A percentile compares a stretch with the other conserved stretches of the same genome.
Evolutionary conservation across 2,113 vertebrate genomes (phyloP).

Genomic region (Vulpes vulpes): DNA sequence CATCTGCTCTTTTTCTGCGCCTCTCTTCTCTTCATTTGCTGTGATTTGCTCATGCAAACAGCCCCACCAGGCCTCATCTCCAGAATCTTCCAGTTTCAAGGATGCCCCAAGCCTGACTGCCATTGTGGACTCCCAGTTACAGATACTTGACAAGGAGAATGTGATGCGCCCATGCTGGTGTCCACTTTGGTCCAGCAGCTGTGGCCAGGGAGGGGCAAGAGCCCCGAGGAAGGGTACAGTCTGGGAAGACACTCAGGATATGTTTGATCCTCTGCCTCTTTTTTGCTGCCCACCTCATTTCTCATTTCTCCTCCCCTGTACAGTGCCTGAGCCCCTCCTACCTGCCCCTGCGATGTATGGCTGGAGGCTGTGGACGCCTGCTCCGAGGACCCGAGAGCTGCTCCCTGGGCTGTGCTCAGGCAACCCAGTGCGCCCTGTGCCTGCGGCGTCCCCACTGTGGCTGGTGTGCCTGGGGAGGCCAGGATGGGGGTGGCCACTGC

Average conservation of each 20-base stretch:
- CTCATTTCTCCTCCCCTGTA: accelerated
- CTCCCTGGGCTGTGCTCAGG: constrained; percentile 91
- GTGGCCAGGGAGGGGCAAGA: background rate
- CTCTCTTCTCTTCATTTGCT: background rate
- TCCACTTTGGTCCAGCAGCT: background rate
- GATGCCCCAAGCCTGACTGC: background rate
- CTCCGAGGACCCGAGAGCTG: constrained; percentile 93
- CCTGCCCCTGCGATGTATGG: constrained; percentile 93
- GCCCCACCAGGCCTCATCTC: background rate
- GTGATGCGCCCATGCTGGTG: background rate
- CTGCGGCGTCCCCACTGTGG: constrained; percentile 94
- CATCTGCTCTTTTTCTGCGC: no score
- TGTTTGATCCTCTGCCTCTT: background rate
- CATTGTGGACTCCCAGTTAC: background rate
- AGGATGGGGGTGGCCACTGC: constrained; percentile 93
- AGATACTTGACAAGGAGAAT: background rate
- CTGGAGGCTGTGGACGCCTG: constrained; percentile 94
- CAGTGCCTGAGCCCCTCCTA: constrained; percentile 96
- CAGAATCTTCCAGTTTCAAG: background rate
- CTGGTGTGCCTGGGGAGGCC: constrained; percentile 91
- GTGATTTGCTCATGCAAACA: accelerated
- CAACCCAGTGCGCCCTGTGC: constrained; percentile 94
- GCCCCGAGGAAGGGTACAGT: background rate
- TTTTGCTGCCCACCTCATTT: background rate
- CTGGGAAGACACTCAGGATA: background rate